These are phyloP conservation scores for Pterostichus niger DNA, from an alignment of 2,888 invertebrate genomes.

Conservation along the genomic window DNA sequence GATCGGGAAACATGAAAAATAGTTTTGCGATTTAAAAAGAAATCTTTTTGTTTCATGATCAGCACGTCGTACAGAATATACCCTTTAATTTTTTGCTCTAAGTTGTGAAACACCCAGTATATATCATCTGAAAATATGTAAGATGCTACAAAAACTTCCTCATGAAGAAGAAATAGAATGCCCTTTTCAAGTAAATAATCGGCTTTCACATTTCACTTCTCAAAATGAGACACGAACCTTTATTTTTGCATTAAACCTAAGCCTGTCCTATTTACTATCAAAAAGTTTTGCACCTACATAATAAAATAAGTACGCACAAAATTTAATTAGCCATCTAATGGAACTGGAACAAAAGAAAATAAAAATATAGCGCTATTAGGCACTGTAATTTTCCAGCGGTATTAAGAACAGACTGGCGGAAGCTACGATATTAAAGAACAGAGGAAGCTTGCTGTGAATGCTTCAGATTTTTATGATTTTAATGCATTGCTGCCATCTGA, in stretches of 20 bases:
- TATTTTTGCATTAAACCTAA: not conserved
- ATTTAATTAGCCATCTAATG: constrained; percentile 46
- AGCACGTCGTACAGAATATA: no score
- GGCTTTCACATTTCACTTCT: not conserved
- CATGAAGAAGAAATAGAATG: not conserved
- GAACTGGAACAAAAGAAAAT: constrained; percentile 40
- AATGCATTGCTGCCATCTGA: constrained; percentile 13
- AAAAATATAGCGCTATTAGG: constrained; percentile 37
- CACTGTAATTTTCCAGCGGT: constrained; percentile 34
- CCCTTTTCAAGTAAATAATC: constrained; percentile 8
- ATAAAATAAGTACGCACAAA: constrained; percentile 35
- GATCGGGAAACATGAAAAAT: no score
- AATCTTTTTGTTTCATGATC: no score
- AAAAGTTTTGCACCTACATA: constrained; percentile 12
- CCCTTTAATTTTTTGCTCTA: no score
- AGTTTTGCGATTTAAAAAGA: no score
- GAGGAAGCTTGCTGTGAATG: constrained; percentile 13
- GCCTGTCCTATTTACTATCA: not conserved
- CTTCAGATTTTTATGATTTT: constrained; percentile 44
- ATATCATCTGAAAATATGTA: constrained; percentile 6
- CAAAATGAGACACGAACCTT: not conserved
- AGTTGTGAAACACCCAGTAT: no score
- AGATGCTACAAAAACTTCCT: not conserved
- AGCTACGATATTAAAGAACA: constrained; percentile 33
- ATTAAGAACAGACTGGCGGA: constrained; percentile 26